These are phyloP conservation scores for Caenorhabditis auriculariae DNA, from an alignment of 2,888 invertebrate species.

Conservation along the genomic window DNA sequence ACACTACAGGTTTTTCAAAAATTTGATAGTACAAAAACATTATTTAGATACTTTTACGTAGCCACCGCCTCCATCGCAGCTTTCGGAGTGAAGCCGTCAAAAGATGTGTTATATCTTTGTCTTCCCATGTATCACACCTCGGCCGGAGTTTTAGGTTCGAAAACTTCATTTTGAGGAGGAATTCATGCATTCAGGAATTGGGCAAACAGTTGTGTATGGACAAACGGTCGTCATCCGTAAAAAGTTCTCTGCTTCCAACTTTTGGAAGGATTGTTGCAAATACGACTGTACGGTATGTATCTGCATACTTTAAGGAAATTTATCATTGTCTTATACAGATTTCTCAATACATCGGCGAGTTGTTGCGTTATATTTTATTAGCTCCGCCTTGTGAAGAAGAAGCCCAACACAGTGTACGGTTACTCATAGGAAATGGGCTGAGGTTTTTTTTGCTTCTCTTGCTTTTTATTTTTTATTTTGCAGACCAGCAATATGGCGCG, in stretches of 20 bases:
- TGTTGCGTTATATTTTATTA: conserved; percentile 68
- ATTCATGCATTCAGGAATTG: conserved; percentile 48
- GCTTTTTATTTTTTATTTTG: background rate
- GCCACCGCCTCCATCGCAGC: conserved; percentile 37
- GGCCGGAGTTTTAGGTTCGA: conserved; percentile 72
- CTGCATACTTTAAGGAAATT: no score
- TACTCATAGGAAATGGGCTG: conserved; percentile 88
- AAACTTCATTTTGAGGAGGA: background rate
- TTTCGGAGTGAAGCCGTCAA: conserved; percentile 71
- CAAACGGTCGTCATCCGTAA: conserved; percentile 79
- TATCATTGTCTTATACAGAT: conserved; percentile 7
- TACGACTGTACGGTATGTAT: conserved; percentile 85
- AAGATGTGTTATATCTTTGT: conserved; percentile 83
- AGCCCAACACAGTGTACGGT: conserved; percentile 68
- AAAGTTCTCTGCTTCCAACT: conserved; percentile 90
- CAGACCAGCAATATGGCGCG: conserved; percentile 86
- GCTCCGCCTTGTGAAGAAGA: conserved; percentile 65
- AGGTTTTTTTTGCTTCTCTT: background rate
- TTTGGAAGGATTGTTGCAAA: conserved; percentile 87
- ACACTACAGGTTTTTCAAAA: conserved; percentile 72
- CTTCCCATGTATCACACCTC: conserved; percentile 93
- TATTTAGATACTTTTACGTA: conserved; percentile 50
- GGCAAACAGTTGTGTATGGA: conserved; percentile 65
- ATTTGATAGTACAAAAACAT: no score
- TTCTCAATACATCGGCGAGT: conserved; percentile 68